Conservation (phyloP, 2,888 invertebrate species). For the Andrena bucephala region DNA sequence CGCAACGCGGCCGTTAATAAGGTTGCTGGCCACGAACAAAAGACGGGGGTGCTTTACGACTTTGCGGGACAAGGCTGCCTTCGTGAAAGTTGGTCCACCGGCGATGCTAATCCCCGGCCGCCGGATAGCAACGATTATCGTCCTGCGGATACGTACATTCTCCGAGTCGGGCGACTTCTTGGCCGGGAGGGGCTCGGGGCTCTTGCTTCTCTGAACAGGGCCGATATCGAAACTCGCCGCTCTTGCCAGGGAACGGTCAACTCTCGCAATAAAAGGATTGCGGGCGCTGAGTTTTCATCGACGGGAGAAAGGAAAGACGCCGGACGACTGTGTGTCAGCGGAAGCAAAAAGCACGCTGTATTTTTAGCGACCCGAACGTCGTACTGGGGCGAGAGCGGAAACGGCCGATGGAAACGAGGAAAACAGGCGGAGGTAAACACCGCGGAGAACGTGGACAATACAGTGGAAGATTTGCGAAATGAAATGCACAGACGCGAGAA, state of each 20-base stretch:
- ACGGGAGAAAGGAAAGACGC: neutral
- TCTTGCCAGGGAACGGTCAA: neutral
- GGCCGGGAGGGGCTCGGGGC: too few species aligned
- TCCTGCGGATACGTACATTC: neutral
- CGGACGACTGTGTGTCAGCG: neutral
- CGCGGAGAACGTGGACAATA: conserved; percentile 1
- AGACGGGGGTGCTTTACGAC: conserved; percentile 30
- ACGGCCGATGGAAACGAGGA: conserved; percentile 2
- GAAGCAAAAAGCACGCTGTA: conserved; percentile 23
- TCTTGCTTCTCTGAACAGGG: neutral
- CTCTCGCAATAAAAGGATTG: too few species aligned
- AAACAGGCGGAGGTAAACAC: conserved; percentile 24
- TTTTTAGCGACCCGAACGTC: conserved; percentile 27
- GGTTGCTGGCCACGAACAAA: conserved; percentile 10
- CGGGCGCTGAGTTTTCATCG: neutral
- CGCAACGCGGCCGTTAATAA: conserved; percentile 12
- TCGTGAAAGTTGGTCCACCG: conserved; percentile 33
- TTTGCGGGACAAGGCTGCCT: conserved; percentile 36
- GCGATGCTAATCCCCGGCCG: conserved; percentile 24
- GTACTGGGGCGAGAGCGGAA: conserved; percentile 22
- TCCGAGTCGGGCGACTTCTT: neutral
- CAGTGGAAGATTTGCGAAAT: conserved; percentile 14
- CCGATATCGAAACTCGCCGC: neutral
- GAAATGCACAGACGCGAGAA: neutral
- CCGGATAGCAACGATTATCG: conserved; percentile 22